phyloP scores from a whole-genome alignment of 64 coral and sea anemone genomes.

The Porites australiensis region DNA sequence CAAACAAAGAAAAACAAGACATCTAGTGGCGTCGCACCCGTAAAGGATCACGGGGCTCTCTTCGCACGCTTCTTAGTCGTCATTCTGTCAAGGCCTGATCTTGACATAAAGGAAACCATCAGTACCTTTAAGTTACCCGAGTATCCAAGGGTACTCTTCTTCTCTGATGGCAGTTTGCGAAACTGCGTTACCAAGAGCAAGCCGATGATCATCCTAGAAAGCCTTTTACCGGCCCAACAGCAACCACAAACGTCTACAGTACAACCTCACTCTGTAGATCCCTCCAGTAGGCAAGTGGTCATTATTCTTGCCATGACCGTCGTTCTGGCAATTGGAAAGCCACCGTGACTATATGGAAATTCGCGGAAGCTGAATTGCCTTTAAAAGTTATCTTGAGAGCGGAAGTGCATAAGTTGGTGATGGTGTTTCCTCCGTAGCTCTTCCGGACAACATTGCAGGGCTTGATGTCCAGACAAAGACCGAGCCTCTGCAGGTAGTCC shows the following conservation, averaged over 20 bases:
- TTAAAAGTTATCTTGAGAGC: slow-evolving; percentile 33
- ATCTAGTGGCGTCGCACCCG: slow-evolving; percentile 8
- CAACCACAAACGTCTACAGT: neutral
- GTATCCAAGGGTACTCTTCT: slow-evolving; percentile 44
- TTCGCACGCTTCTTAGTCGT: slow-evolving; percentile 50
- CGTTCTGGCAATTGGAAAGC: slow-evolving; percentile 26
- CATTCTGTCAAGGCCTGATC: slow-evolving; percentile 59
- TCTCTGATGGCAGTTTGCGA: slow-evolving; percentile 54
- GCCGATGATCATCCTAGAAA: slow-evolving; percentile 23
- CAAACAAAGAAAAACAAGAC: slow-evolving; percentile 11
- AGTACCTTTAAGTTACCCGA: slow-evolving; percentile 45
- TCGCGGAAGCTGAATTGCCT: slow-evolving; percentile 27
- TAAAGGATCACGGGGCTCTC: slow-evolving; percentile 51
- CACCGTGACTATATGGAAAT: slow-evolving; percentile 46
- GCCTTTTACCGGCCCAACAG: neutral
- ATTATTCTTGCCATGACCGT: slow-evolving; percentile 62
- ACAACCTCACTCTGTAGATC: neutral
- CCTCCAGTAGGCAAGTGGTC: neutral
- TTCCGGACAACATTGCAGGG: slow-evolving; percentile 42
- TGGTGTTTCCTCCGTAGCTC: slow-evolving; percentile 50
- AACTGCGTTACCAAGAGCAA: slow-evolving; percentile 59
- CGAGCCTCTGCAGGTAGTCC: neutral
- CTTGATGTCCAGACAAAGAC: slow-evolving; percentile 44
- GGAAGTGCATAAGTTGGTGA: slow-evolving; percentile 45
- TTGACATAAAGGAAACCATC: slow-evolving; percentile 62